These are phyloP conservation scores for Hydropsyche betteni DNA, from an alignment of 2,888 invertebrate genomes.

Conservation along the genomic window DNA sequence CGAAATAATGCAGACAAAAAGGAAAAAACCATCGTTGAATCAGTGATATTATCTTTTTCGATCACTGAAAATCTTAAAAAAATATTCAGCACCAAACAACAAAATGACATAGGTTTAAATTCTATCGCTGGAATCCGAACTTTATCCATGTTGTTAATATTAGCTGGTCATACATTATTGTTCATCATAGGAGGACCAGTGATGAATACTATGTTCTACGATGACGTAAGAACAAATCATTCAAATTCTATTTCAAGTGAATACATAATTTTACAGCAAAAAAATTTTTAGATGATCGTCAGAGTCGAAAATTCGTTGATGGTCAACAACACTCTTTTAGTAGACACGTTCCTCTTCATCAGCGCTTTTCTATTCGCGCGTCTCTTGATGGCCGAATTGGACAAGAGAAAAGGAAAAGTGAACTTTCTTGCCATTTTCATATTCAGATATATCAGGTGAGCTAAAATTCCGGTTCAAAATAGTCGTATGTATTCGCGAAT, in stretches of 20 bases:
- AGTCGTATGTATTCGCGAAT: no score
- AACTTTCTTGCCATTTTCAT: constrained; percentile 71
- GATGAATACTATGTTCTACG: constrained; percentile 71
- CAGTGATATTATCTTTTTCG: constrained; percentile 67
- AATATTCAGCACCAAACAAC: constrained; percentile 67
- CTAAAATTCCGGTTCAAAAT: not conserved
- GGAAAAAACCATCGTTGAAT: constrained; percentile 53
- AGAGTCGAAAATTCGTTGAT: constrained; percentile 70
- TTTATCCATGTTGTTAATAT: constrained; percentile 73
- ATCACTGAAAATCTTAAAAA: constrained; percentile 69
- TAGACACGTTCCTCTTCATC: constrained; percentile 77
- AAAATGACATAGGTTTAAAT: constrained; percentile 69
- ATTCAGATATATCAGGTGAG: constrained; percentile 74
- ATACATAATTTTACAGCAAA: not conserved
- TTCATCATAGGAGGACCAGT: constrained; percentile 75
- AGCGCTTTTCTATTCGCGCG: constrained; percentile 77
- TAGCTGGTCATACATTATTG: constrained; percentile 72
- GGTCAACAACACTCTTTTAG: constrained; percentile 73
- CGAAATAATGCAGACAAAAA: constrained; percentile 55
- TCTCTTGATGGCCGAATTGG: constrained; percentile 72
- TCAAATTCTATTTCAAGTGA: no score
- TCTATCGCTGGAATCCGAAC: constrained; percentile 74
- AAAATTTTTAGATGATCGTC: constrained; percentile 64
- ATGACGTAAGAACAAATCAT: constrained; percentile 61
- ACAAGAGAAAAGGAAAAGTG: constrained; percentile 70